Conservation (phyloP, 2,888 invertebrate species). For the Pheosia gnoma region DNA sequence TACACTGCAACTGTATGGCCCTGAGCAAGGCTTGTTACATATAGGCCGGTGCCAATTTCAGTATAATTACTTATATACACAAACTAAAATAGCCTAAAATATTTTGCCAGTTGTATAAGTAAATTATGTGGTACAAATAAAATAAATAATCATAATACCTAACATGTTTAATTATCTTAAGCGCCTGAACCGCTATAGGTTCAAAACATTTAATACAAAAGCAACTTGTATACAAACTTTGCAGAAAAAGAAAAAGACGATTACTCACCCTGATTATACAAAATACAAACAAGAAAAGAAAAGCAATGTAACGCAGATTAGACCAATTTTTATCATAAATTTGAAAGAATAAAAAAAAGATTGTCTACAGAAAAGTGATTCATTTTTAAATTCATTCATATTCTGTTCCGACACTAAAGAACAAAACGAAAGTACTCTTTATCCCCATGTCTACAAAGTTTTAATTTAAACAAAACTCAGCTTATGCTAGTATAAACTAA, state of each 20-base stretch:
- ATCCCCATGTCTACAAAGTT: neutral
- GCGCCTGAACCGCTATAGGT: too few relatives aligned
- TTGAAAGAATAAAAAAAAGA: neutral
- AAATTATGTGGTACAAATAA: neutral
- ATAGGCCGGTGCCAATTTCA: too few relatives aligned
- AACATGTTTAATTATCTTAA: too few relatives aligned
- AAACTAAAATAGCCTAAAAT: too few relatives aligned
- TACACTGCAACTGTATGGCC: too few relatives aligned
- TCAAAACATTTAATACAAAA: neutral
- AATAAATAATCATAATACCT: neutral
- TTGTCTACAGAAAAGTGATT: too few relatives aligned
- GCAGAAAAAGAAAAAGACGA: neutral
- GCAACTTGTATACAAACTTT: neutral
- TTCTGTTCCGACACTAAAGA: too few relatives aligned
- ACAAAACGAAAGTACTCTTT: neutral
- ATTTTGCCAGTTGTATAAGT: too few relatives aligned
- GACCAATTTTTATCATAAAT: neutral
- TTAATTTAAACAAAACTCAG: neutral
- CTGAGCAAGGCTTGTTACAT: too few relatives aligned
- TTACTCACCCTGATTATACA: neutral
- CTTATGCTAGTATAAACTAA: conserved; percentile 6
- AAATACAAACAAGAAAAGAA: neutral
- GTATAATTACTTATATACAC: too few relatives aligned
- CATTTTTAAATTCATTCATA: too few relatives aligned
- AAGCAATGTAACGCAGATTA: neutral